These are phyloP conservation scores for Zingel zingel DNA, from an alignment of 2,113 vertebrate species.

Conservation along the genomic window DNA sequence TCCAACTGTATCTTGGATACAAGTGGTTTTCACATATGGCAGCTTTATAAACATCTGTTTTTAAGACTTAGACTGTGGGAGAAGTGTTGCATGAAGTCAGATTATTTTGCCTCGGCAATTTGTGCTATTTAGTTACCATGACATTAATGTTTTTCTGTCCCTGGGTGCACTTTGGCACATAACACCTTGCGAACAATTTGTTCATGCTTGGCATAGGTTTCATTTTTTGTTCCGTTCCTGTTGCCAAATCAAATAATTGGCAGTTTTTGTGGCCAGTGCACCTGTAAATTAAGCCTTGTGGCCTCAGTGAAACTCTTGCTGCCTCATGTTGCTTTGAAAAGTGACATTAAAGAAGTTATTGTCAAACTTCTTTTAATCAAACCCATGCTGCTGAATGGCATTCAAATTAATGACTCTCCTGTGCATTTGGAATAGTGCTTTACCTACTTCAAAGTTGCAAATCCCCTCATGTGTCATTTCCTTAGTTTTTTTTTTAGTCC, in stretches of 20 bases:
- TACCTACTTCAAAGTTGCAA: slow-evolving; percentile 32
- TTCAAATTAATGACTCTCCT: slow-evolving; percentile 48
- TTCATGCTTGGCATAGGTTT: slow-evolving; percentile 42
- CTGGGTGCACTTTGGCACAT: slow-evolving; percentile 8
- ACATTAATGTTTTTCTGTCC: slow-evolving; percentile 11
- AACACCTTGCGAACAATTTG: slow-evolving; percentile 17
- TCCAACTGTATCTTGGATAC: slow-evolving; percentile 5
- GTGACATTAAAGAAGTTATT: slow-evolving; percentile 34
- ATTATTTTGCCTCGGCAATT: slow-evolving; percentile 10
- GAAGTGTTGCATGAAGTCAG: background rate
- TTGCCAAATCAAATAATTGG: slow-evolving; percentile 38
- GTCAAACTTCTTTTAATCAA: slow-evolving; percentile 49
- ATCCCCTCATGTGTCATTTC: slow-evolving; percentile 21
- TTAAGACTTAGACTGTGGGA: background rate
- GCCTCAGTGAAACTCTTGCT: slow-evolving; percentile 37
- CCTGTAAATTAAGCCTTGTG: slow-evolving; percentile 37
- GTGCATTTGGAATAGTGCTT: slow-evolving; percentile 38
- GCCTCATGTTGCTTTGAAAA: slow-evolving; percentile 42
- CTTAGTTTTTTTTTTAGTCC: background rate
- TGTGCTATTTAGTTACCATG: slow-evolving; percentile 30
- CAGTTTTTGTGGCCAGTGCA: slow-evolving; percentile 24
- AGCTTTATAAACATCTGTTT: slow-evolving; percentile 27
- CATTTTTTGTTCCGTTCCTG: slow-evolving; percentile 12
- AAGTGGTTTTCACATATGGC: slow-evolving; percentile 35
- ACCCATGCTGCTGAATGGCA: slow-evolving; percentile 17